These are phyloP conservation scores for Colius striatus DNA, from an alignment of 2,113 vertebrate genomes.

Conservation along the genomic window DNA sequence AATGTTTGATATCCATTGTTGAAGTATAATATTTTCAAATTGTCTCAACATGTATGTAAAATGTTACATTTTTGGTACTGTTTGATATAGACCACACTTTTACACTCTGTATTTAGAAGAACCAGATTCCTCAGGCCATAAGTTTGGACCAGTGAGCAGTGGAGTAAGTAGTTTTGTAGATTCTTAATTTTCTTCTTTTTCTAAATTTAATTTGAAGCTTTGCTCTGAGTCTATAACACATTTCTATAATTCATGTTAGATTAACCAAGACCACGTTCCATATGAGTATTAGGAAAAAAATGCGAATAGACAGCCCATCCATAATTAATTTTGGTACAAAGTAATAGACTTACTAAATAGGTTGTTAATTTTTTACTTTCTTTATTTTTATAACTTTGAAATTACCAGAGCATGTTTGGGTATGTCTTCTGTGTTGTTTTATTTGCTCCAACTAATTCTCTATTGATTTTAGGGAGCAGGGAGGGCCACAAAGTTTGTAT, in stretches of 20 bases:
- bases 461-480: neutral
- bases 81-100: conserved; percentile 95
- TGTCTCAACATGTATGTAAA: conserved; percentile 79
- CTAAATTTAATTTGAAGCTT: neutral
- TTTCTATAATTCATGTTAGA: neutral
- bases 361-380: neutral
- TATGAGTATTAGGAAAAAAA: neutral
- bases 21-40: conserved; percentile 69
- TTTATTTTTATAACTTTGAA: neutral
- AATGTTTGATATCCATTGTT: conserved; percentile 55
- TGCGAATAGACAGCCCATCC: neutral
- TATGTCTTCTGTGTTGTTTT: neutral
- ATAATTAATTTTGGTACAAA: neutral
- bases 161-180: conserved; percentile 79
- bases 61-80: conserved; percentile 85
- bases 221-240: neutral
- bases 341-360: no score
- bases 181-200: neutral
- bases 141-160: conserved; percentile 84
- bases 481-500: neutral
- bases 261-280: neutral
- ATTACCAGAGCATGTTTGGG: neutral
- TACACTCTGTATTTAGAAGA: conserved; percentile 97
- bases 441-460: neutral
- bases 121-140: conserved; percentile 90